These are phyloP conservation scores for Bombycilla garrulus DNA, from an alignment of 2,113 vertebrate species.

Conservation along the genomic window DNA sequence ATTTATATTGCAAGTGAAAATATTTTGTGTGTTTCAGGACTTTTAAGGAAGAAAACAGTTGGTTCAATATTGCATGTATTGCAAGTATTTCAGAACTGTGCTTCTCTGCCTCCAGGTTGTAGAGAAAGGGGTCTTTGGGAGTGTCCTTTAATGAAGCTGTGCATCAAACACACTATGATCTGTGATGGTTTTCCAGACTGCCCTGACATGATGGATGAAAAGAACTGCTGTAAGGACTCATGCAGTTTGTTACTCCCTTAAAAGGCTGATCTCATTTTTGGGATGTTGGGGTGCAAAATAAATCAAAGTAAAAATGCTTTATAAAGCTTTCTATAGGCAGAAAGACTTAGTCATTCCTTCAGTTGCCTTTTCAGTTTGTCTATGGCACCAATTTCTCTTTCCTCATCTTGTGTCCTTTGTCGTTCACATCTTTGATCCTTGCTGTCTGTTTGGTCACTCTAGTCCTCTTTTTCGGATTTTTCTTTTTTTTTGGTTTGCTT, in stretches of 20 bases:
- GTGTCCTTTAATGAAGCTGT: constrained; percentile 85
- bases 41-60: neutral
- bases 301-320: neutral
- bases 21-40: neutral
- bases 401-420: neutral
- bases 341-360: neutral
- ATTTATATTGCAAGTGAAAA: neutral
- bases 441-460: neutral
- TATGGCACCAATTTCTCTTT: neutral
- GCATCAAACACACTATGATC: constrained; percentile 86
- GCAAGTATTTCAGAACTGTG: neutral
- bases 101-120: constrained; percentile 80
- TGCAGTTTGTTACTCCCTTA: neutral
- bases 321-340: neutral
- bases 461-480: fast-evolving
- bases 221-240: constrained; percentile 88
- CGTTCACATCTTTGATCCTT: neutral
- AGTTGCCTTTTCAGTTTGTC: neutral
- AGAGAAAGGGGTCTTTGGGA: constrained; percentile 91
- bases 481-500: neutral
- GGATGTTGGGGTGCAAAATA: neutral
- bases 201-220: constrained; percentile 86
- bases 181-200: constrained; percentile 98
- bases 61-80: neutral
- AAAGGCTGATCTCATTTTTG: neutral